These are phyloP conservation scores for Harpagifer antarcticus DNA, from an alignment of 2,797 vertebrate genomes.

Conservation along the genomic window DNA sequence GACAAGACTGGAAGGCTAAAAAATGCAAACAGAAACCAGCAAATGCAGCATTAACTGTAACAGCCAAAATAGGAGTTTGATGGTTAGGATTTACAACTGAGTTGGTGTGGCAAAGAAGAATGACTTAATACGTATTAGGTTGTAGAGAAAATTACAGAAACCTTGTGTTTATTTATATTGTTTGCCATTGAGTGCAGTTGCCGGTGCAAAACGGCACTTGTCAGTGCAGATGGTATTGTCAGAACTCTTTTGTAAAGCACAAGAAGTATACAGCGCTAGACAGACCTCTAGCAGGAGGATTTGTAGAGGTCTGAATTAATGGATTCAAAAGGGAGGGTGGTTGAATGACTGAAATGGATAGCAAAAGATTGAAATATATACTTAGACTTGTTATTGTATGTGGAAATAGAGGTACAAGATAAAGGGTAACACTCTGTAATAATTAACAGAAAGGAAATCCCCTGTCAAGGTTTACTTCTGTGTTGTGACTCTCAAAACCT, in stretches of 20 bases:
- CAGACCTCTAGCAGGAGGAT: not conserved
- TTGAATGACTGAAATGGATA: not conserved
- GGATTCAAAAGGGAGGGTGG: not conserved
- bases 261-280: too few relatives aligned
- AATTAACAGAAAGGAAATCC: not conserved
- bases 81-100: conserved; percentile 31
- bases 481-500: too few relatives aligned
- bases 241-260: too few relatives aligned
- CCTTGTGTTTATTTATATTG: not conserved
- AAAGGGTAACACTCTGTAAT: not conserved
- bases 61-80: conserved; percentile 51
- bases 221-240: not conserved
- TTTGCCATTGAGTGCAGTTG: not conserved
- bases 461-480: not conserved
- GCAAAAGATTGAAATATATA: not conserved
- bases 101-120: conserved; percentile 27
- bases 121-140: conserved; percentile 16
- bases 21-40: conserved; percentile 28
- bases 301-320: too few relatives aligned
- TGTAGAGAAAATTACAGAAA: conserved; percentile 9
- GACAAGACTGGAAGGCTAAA: conserved; percentile 52
- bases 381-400: not conserved
- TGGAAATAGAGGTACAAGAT: not conserved
- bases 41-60: conserved; percentile 44
- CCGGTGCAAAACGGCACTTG: not conserved